Percentiles rank a stretch among this genome's conserved stretches.
These are phyloP conservation scores for Seriola quinqueradiata DNA, from an alignment of 2,113 vertebrate species.

Conservation along the genomic window DNA sequence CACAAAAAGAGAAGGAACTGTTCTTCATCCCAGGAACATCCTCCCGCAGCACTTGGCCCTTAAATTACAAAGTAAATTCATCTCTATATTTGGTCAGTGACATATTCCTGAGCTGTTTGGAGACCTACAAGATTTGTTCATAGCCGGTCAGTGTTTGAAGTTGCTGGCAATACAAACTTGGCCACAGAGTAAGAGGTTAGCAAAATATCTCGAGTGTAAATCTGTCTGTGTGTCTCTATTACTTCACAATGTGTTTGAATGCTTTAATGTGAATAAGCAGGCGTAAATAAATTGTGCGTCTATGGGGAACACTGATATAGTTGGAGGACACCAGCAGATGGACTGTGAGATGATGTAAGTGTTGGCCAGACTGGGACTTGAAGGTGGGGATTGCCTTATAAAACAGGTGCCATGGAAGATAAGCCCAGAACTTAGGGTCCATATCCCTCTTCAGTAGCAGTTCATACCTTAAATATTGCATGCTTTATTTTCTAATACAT, in stretches of 20 bases:
- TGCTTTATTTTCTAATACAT: conserved; percentile 1
- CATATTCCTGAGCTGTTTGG: conserved; percentile 25
- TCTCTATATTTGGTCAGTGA: conserved; percentile 10
- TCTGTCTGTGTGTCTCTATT: conserved; percentile 3
- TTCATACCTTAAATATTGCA: neutral
- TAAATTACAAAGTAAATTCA: conserved; percentile 13
- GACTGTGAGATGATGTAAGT: conserved; percentile 27
- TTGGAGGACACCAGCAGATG: conserved; percentile 51
- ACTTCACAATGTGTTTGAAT: conserved; percentile 24
- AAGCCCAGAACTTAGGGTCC: conserved; percentile 21
- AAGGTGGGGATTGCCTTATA: conserved; percentile 30
- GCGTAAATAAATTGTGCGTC: conserved; percentile 20
- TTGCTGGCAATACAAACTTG: conserved; percentile 17
- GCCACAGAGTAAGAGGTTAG: neutral
- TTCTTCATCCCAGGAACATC: neutral
- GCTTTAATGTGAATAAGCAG: conserved; percentile 24
- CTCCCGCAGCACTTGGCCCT: conserved; percentile 8
- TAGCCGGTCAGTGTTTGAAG: conserved; percentile 30
- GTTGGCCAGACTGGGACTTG: conserved; percentile 26
- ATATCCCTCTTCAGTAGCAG: conserved; percentile 1
- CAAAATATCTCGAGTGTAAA: neutral
- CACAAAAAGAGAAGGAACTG: neutral
- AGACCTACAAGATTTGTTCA: neutral
- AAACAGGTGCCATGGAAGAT: conserved; percentile 54
- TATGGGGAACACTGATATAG: conserved; percentile 31